Evolutionary conservation across 2,888 invertebrate genomes (phyloP).

Genomic region (Pristionchus arcanus): DNA sequence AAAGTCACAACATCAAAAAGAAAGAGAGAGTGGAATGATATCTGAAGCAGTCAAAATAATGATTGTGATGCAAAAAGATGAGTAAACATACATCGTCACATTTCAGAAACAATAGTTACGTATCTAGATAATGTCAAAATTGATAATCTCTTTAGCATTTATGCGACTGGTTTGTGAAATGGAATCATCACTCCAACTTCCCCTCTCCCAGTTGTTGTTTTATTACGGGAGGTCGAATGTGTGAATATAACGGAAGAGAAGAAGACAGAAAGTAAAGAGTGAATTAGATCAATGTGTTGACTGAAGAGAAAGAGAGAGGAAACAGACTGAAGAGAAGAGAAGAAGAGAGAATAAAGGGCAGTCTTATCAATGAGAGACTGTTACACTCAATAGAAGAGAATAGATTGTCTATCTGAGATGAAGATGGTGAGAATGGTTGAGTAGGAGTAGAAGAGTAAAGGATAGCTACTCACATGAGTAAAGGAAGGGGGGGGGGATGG

Average conservation of each 20-base stretch:
- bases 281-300: conserved; percentile 1
- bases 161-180: not conserved
- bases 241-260: not conserved
- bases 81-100: not conserved
- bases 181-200: not conserved
- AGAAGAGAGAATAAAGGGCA: conserved; percentile 1
- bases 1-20: not conserved
- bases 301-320: not conserved
- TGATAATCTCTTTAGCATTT: not conserved
- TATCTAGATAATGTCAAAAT: not conserved
- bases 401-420: not conserved
- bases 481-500: not conserved
- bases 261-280: not conserved
- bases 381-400: not conserved
- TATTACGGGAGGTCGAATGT: conserved; percentile 1
- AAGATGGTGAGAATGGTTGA: not conserved
- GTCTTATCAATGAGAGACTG: conserved; percentile 3
- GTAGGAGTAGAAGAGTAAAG: not conserved
- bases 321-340: not conserved
- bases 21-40: not conserved
- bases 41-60: not conserved
- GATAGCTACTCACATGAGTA: not conserved
- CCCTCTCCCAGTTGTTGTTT: not conserved
- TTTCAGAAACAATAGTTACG: not conserved
- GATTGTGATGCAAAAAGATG: not conserved